These are phyloP conservation scores for Sialis fuliginosa DNA, from an alignment of 2,888 invertebrate genomes.

Conservation along the genomic window DNA sequence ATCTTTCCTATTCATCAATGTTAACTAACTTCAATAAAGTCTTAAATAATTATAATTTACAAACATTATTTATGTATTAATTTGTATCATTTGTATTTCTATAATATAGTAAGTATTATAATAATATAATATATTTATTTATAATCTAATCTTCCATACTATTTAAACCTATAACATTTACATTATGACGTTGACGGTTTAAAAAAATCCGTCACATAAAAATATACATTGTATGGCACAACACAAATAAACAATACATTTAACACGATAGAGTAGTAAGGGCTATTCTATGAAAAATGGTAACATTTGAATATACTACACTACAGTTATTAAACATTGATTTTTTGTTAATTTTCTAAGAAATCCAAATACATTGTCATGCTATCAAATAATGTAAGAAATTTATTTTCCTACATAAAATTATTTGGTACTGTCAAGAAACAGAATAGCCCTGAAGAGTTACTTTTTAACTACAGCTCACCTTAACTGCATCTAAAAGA, in stretches of 20 bases:
- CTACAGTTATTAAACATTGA: too few species aligned
- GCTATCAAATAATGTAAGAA: too few species aligned
- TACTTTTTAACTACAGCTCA: not conserved
- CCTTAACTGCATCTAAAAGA: too few species aligned
- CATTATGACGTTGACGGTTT: not conserved
- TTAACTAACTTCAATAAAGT: not conserved
- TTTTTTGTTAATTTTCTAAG: too few species aligned
- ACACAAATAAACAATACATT: conserved; percentile 5
- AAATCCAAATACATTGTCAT: too few species aligned
- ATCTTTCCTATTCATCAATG: not conserved
- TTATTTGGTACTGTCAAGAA: too few species aligned
- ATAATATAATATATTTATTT: not conserved
- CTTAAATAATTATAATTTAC: not conserved
- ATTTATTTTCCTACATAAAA: too few species aligned
- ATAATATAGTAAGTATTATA: not conserved
- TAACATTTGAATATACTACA: too few species aligned
- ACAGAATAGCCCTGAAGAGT: not conserved
- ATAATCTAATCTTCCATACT: not conserved
- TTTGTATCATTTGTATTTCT: not conserved
- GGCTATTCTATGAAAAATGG: conserved; percentile 3
- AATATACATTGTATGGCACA: conserved; percentile 2
- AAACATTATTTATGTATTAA: not conserved
- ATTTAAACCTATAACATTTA: not conserved
- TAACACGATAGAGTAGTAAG: conserved; percentile 1
- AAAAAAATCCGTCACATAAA: not conserved